These are phyloP conservation scores for Drosophila subsilvestris DNA, from an alignment of 2,888 invertebrate species.

Conservation along the genomic window DNA sequence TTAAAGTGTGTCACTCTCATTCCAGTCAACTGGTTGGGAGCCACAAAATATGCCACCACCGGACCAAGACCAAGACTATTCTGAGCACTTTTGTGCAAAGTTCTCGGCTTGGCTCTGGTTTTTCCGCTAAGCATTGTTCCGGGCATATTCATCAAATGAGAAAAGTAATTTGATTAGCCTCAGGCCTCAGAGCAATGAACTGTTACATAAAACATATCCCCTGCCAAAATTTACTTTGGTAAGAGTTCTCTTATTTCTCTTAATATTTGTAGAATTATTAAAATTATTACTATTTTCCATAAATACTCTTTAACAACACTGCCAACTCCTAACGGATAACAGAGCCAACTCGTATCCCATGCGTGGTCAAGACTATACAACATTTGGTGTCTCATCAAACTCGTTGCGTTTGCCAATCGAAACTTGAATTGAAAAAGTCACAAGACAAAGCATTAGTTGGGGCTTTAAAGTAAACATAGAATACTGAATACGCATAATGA, in stretches of 20 bases:
- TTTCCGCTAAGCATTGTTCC: constrained; percentile 20
- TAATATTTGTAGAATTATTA: too few species aligned
- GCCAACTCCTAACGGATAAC: too few species aligned
- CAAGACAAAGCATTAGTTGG: constrained; percentile 5
- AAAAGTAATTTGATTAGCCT: constrained; percentile 46
- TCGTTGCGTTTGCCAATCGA: not conserved
- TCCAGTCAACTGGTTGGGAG: constrained; percentile 17
- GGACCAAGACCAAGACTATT: constrained; percentile 33
- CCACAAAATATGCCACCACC: constrained; percentile 42
- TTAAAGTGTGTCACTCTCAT: constrained; percentile 33
- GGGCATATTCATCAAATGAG: constrained; percentile 46
- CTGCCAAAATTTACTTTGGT: too few species aligned
- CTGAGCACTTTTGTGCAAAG: constrained; percentile 37
- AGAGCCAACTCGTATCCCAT: constrained; percentile 5
- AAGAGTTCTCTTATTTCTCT: too few species aligned
- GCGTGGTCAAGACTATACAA: not conserved
- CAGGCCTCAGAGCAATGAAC: constrained; percentile 45
- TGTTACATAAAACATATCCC: constrained; percentile 41
- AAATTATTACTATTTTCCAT: too few species aligned
- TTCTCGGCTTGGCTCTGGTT: not conserved
- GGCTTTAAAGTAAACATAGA: constrained; percentile 23
- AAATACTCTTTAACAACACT: too few species aligned
- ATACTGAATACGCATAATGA: constrained; percentile 46
- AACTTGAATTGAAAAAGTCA: not conserved
- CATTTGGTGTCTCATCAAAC: constrained; percentile 6